Evolutionary conservation across 1,140 invertebrate species (phyloP).

Genomic region (Pemphigus obesinymphae): DNA sequence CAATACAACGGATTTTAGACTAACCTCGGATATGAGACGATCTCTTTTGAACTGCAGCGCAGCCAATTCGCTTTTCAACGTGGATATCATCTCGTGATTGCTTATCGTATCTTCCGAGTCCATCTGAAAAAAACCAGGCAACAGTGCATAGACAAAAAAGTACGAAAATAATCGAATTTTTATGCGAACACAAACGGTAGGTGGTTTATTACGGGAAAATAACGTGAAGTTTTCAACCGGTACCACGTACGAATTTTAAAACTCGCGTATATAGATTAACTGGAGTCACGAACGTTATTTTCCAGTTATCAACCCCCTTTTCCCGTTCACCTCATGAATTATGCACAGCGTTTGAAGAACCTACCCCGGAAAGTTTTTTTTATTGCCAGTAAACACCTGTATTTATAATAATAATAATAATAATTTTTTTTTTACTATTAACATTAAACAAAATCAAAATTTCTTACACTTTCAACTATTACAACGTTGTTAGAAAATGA

Average conservation of each 20-base stretch:
- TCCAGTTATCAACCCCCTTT: neutral
- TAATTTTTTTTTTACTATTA: neutral
- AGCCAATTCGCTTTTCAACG: slow-evolving; percentile 71
- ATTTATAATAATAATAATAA: no score
- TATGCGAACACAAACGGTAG: neutral
- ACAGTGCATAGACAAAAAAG: neutral
- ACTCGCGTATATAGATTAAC: neutral
- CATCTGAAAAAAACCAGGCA: slow-evolving; percentile 35
- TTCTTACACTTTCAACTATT: no score
- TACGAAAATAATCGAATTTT: neutral
- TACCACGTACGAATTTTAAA: neutral
- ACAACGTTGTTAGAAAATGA: no score
- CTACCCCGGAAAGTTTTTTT: neutral
- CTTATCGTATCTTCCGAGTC: slow-evolving; percentile 56
- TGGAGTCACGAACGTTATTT: neutral
- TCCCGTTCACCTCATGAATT: no score
- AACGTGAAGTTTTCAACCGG: neutral
- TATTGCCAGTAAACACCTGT: neutral
- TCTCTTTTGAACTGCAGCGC: slow-evolving; percentile 75
- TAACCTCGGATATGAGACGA: slow-evolving; percentile 67
- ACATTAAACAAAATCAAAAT: no score
- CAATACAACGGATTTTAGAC: neutral
- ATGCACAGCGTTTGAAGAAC: neutral
- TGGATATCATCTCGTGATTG: slow-evolving; percentile 63
- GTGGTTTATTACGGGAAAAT: neutral